These are phyloP conservation scores for Arctopsyche grandis DNA, from an alignment of 1,140 invertebrate species.

Conservation along the genomic window DNA sequence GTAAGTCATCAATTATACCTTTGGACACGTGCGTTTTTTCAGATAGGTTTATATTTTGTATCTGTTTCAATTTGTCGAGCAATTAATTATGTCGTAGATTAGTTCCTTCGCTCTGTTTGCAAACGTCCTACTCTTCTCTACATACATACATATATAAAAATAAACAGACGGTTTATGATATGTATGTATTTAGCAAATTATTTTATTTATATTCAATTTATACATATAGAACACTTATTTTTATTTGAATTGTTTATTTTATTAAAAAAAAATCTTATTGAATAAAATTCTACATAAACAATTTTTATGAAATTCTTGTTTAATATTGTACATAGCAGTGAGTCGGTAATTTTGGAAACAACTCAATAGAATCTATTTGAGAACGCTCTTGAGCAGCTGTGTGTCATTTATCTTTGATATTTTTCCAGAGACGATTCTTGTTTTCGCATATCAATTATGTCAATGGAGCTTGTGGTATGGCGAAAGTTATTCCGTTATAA, in stretches of 20 bases:
- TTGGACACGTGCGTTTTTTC: background rate
- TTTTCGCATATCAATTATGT: conserved; percentile 24
- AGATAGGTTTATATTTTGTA: too few species aligned
- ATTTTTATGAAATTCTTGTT: background rate
- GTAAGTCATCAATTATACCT: conserved; percentile 31
- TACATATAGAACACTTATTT: too few species aligned
- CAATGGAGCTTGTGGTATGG: conserved; percentile 8
- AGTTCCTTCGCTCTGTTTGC: background rate
- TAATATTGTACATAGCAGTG: background rate
- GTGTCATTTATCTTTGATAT: conserved; percentile 35
- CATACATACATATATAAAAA: background rate
- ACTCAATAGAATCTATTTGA: conserved; percentile 34
- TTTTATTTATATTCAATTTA: too few species aligned
- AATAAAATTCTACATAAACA: background rate
- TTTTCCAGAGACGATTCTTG: conserved; percentile 33
- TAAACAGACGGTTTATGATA: background rate
- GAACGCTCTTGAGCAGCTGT: conserved; percentile 5
- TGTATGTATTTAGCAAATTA: too few species aligned
- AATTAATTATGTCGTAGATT: background rate
- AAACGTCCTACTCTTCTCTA: background rate
- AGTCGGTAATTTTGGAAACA: conserved; percentile 24
- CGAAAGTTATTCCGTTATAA: conserved; percentile 17
- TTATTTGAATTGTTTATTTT: too few species aligned
- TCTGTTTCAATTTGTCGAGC: background rate
- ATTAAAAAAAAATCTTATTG: too few species aligned